Evolutionary conservation across 2,113 vertebrate genomes (phyloP).

Genomic region (Pavo muticus): DNA sequence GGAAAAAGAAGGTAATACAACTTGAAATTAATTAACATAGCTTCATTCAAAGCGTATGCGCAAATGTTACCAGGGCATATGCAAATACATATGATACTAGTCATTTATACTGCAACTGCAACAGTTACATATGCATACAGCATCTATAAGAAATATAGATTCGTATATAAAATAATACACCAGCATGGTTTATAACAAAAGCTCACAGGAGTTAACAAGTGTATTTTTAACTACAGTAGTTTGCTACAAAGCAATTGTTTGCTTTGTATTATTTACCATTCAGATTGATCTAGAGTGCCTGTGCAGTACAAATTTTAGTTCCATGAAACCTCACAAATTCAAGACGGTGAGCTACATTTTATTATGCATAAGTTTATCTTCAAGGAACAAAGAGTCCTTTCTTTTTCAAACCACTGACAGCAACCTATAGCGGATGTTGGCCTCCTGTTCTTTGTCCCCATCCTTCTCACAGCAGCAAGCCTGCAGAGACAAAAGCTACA

Average conservation of each 20-base stretch:
- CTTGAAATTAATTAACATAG: slow-evolving; percentile 33
- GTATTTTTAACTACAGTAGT: neutral
- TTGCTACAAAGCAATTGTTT: slow-evolving; percentile 6
- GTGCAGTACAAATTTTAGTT: neutral
- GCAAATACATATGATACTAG: neutral
- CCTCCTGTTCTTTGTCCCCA: neutral
- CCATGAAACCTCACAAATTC: neutral
- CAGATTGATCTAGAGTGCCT: neutral
- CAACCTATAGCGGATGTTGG: neutral
- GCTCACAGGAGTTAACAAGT: neutral
- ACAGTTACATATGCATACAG: neutral
- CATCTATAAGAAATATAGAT: slow-evolving; percentile 10
- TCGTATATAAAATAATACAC: slow-evolving; percentile 14
- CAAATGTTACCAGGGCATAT: neutral
- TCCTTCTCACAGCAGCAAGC: neutral
- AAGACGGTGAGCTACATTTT: neutral
- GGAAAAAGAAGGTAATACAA: slow-evolving; percentile 12
- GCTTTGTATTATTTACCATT: slow-evolving; percentile 3
- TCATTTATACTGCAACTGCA: slow-evolving; percentile 8
- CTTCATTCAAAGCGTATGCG: slow-evolving; percentile 20
- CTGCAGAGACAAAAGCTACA: neutral
- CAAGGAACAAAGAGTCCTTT: neutral
- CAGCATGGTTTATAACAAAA: neutral
- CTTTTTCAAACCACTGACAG: neutral
- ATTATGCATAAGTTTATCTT: neutral